Conservation (phyloP, 2,797 vertebrate genomes). For the Spinus pinus region DNA sequence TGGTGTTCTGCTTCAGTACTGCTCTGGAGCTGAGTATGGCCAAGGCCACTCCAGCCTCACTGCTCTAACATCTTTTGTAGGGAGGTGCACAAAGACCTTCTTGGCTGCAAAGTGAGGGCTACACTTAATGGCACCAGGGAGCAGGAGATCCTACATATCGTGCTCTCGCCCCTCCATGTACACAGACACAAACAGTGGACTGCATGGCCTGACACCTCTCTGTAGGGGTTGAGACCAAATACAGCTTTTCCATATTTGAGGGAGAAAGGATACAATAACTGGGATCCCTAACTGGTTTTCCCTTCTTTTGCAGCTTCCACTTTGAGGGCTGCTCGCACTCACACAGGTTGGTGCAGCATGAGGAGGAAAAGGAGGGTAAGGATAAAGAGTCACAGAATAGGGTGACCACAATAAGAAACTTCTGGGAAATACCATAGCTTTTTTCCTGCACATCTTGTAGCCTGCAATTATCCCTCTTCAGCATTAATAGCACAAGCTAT, state of each 20-base stretch:
- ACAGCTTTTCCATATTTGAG: not conserved
- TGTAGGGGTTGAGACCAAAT: not conserved
- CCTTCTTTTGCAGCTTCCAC: not conserved
- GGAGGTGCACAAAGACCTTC: not conserved
- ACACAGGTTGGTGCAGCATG: not conserved
- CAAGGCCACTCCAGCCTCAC: not conserved
- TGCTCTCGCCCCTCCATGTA: not conserved
- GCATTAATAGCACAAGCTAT: not conserved
- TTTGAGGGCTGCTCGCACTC: not conserved
- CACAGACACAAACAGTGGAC: rapidly evolving
- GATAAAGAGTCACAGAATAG: not conserved
- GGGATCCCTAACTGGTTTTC: not conserved
- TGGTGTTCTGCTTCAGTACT: not conserved
- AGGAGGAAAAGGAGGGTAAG: not conserved
- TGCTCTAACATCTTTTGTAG: not conserved
- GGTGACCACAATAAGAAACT: not conserved
- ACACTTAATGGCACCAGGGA: not conserved
- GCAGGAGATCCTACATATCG: rapidly evolving
- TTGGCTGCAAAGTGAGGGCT: not conserved
- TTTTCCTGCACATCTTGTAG: not conserved
- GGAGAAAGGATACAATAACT: not conserved
- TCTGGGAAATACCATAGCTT: not conserved
- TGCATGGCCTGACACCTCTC: not conserved
- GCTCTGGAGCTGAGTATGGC: not conserved
- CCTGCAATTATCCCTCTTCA: not conserved